Percentiles rank a stretch among this genome's conserved stretches.
These are phyloP conservation scores for Parambassis ranga DNA, from an alignment of 2,797 vertebrate genomes.

Conservation along the genomic window DNA sequence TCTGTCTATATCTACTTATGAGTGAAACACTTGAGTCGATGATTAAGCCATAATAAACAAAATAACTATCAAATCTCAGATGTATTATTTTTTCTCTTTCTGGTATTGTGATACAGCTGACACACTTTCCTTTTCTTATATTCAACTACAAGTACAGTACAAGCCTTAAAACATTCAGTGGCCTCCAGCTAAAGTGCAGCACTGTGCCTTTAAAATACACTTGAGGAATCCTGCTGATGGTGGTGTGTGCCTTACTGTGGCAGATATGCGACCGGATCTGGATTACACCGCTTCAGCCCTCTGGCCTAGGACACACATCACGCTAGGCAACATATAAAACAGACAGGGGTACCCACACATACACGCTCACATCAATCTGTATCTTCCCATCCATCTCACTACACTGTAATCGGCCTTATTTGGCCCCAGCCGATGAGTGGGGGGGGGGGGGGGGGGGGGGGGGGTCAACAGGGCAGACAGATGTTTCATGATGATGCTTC, in stretches of 20 bases:
- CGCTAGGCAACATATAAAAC: conserved; percentile 27
- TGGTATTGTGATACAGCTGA: too few relatives aligned
- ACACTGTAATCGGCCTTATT: conserved; percentile 55
- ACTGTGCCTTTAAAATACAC: neutral
- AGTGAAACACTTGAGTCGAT: too few relatives aligned
- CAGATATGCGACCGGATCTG: conserved; percentile 37
- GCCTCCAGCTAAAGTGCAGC: neutral
- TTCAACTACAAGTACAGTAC: too few relatives aligned
- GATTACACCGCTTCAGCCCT: conserved; percentile 28
- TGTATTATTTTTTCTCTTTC: neutral
- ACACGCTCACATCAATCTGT: conserved; percentile 34
- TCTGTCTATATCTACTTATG: too few relatives aligned
- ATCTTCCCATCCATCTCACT: conserved; percentile 55
- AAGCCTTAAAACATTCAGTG: too few relatives aligned
- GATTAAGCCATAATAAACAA: too few relatives aligned
- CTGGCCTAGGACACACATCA: conserved; percentile 26
- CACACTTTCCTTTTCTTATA: neutral
- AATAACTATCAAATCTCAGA: too few relatives aligned
- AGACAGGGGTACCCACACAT: conserved; percentile 18
- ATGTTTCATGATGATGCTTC: conserved; percentile 65
- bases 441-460: too few relatives aligned
- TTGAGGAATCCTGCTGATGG: conserved; percentile 8
- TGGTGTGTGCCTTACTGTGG: neutral
- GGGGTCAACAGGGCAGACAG: conserved; percentile 64
- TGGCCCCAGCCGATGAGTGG: conserved; percentile 56